Conservation (phyloP, 1,140 invertebrate species). For the Drepana arcuata region DNA sequence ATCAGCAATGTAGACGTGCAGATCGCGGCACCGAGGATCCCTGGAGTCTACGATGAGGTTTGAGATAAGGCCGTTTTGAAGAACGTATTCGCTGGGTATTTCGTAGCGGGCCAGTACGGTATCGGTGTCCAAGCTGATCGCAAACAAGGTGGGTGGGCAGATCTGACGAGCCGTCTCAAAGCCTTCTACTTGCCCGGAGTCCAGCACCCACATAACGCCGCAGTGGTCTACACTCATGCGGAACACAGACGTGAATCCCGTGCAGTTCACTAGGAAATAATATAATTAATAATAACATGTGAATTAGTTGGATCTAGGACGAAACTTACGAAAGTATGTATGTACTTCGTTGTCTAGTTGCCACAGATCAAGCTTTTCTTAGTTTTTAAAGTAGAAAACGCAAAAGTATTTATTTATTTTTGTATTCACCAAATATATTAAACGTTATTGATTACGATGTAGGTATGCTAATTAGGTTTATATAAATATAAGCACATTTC, state of each 20-base stretch:
- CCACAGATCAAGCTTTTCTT: too few species aligned
- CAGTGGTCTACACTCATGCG: conserved; percentile 82
- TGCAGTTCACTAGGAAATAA: conserved; percentile 69
- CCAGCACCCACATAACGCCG: conserved; percentile 81
- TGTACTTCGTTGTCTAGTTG: too few species aligned
- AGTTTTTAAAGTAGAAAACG: too few species aligned
- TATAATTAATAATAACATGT: conserved; percentile 1
- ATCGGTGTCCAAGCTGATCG: conserved; percentile 80
- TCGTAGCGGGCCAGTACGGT: conserved; percentile 74
- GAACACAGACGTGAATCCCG: conserved; percentile 82
- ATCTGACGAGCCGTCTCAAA: conserved; percentile 76
- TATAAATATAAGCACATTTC: too few species aligned
- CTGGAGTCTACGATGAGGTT: conserved; percentile 82
- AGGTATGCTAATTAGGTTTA: too few species aligned
- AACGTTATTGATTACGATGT: too few species aligned
- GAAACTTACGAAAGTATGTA: too few species aligned
- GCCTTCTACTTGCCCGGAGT: conserved; percentile 82
- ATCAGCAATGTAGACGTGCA: conserved; percentile 81
- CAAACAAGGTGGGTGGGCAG: conserved; percentile 81
- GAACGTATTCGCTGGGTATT: conserved; percentile 77
- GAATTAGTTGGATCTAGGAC: background rate
- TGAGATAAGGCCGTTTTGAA: conserved; percentile 81
- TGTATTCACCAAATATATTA: too few species aligned
- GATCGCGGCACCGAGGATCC: conserved; percentile 76
- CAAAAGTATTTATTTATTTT: too few species aligned